Conservation (phyloP, 2,113 vertebrate genomes). For the Phalacrocorax carbo region DNA sequence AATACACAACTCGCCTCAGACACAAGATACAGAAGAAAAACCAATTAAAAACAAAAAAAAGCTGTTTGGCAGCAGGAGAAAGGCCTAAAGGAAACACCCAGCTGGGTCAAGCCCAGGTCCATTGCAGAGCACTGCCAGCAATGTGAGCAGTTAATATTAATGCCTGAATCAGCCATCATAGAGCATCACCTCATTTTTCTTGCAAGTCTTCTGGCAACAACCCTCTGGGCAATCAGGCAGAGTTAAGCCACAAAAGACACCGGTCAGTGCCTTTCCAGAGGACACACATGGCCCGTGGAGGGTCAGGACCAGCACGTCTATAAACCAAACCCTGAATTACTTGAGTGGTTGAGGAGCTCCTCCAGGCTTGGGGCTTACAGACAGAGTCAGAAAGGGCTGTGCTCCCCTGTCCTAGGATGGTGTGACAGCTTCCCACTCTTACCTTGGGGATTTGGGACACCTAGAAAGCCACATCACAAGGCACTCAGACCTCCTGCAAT, state of each 20-base stretch:
- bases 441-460: too few species aligned
- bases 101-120: background rate
- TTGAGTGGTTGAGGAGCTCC: background rate
- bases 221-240: accelerated
- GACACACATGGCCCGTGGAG: accelerated
- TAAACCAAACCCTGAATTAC: background rate
- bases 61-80: background rate
- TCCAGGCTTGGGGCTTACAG: background rate
- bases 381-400: background rate
- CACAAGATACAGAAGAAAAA: background rate
- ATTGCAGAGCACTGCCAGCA: background rate
- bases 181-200: background rate
- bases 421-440: background rate
- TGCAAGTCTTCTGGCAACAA: background rate
- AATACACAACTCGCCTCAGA: background rate
- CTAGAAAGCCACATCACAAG: background rate
- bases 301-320: background rate
- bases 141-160: background rate
- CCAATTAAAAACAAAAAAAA: background rate
- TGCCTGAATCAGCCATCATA: background rate
- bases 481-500: background rate
- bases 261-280: accelerated
- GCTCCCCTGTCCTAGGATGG: background rate
- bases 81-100: background rate
- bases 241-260: background rate